Evolutionary conservation across 2,797 vertebrate species (phyloP).

Genomic region (Lerista edwardsae): DNA sequence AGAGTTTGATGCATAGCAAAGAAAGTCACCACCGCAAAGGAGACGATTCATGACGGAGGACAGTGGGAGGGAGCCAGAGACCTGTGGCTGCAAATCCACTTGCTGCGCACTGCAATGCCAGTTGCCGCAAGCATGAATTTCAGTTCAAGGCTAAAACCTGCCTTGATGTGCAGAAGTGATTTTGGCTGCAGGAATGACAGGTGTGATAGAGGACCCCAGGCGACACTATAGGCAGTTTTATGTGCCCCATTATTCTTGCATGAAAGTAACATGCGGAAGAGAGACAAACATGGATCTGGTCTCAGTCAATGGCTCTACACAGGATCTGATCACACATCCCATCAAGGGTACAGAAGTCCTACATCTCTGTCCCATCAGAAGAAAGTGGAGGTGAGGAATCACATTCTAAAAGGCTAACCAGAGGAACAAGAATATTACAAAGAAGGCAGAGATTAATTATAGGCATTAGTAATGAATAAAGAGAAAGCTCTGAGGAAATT

Average conservation of each 20-base stretch:
- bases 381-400: neutral
- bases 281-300: neutral
- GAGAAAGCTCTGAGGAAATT: neutral
- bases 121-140: conserved; percentile 19
- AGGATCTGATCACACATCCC: too few species aligned
- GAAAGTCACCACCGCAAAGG: conserved; percentile 11
- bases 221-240: neutral
- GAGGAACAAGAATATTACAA: neutral
- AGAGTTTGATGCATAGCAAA: conserved; percentile 7
- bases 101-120: neutral
- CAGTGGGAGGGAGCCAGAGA: conserved; percentile 4
- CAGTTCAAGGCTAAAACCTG: conserved; percentile 15
- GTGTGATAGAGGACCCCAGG: neutral
- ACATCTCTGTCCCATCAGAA: neutral
- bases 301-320: neutral
- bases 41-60: neutral
- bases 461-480: neutral
- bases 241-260: neutral
- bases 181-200: neutral
- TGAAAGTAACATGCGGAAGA: neutral
- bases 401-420: neutral
- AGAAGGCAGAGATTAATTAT: neutral
- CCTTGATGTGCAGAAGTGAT: neutral
- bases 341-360: neutral
- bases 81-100: conserved; percentile 1